phyloP scores from a whole-genome alignment of 2,797 vertebrate genomes.

The Alca torda region DNA sequence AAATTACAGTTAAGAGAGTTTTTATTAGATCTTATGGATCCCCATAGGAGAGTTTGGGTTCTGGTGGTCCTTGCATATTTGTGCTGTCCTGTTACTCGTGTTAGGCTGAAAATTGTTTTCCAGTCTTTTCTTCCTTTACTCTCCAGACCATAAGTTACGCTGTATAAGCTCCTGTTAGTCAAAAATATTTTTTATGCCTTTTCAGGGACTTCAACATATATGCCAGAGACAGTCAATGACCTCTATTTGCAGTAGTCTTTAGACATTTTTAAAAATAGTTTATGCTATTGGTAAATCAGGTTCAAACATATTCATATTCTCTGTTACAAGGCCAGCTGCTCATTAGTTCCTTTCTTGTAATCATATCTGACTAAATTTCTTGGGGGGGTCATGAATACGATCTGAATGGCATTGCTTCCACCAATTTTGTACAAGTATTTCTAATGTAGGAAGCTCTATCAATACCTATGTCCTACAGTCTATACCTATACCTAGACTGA shows the following conservation, averaged over 20 bases:
- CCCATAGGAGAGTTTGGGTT: background rate
- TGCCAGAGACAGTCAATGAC: background rate
- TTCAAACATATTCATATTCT: background rate
- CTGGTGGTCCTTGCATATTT: background rate
- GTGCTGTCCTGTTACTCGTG: background rate
- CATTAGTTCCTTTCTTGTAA: background rate
- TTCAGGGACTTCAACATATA: background rate
- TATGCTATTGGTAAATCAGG: background rate
- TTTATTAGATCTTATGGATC: background rate
- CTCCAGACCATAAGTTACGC: background rate
- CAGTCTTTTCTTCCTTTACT: background rate
- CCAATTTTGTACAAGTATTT: background rate
- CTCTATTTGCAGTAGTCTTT: background rate
- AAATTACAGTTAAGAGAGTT: background rate
- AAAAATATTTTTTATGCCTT: background rate
- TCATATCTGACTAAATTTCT: background rate
- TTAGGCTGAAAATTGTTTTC: background rate
- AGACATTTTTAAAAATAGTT: background rate
- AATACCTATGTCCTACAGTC: background rate
- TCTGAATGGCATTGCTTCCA: background rate
- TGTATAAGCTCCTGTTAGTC: background rate
- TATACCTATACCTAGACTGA: background rate
- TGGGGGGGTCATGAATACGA: background rate
- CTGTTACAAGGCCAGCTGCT: background rate
- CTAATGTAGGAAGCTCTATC: background rate